Base-by-base conservation (phyloP, 2,888 invertebrate genomes). In the Eubasilissa splendida region DNA sequence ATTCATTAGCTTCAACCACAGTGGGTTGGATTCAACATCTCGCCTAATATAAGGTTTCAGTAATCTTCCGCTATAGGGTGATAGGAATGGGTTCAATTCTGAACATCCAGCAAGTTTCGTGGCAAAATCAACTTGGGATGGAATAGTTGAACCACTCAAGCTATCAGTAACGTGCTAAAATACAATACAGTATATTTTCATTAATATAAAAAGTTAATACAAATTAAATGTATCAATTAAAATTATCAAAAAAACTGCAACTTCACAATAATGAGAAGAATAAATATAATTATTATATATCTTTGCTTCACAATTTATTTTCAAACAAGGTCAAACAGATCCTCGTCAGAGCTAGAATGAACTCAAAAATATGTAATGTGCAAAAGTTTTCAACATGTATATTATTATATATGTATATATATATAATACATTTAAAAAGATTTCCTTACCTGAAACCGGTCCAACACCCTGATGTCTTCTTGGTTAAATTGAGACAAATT, bases 1-100 rank as follows among this genome's bases (percentile, higher is more conserved):
- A 63, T 93, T 91, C 86, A 93, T 92, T 70, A 97, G 88, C 84
- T 89, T 89, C 71, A 97, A 87, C 94, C 96, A 97, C 0, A 91
- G 87, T 0, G 97, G 96, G 71, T 86, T 88, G 22, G 92, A 91
- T 82, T 91, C 89, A 8, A 87, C 86, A 86, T 97, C 96, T 84
- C 96, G 90, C 84, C 95, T 91, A 84, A 98, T 97, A 87, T 94
- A 97, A 0, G 97, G 97, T 87, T 96, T 95, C 79, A 98, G 90
- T 77, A 93, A 88, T 76, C 94, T 92, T 83, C 93, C 93, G 5
- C 94, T 94, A 86, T 94, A 93, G 0, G 94, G 92, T 53, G 95
- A 95, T 79, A 94, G 90, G 85, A 95, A 93, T 12, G 92, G 86
- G 65, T 91, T 87, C 33, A 91, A 88, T 82, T 91, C 91, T 50